Percentiles rank a stretch among this genome's conserved stretches.
phyloP scores from a whole-genome alignment of 2,797 vertebrate genomes.

The Peromyscus eremicus region DNA sequence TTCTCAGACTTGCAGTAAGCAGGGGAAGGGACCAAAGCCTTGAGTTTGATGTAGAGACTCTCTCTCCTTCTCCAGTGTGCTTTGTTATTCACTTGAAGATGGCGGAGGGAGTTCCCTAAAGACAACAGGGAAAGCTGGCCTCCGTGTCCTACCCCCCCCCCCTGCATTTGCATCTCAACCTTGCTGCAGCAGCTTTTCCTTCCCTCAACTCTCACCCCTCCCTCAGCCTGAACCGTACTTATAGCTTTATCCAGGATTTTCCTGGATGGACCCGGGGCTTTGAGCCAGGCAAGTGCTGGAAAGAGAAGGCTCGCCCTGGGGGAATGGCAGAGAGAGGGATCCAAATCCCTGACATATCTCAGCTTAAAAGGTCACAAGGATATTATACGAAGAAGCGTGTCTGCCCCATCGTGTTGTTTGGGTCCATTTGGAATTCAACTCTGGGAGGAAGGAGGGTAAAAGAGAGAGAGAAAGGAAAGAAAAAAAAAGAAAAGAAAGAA shows the following conservation, averaged over 20 bases:
- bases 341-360: not conserved
- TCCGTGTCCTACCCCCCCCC: not conserved
- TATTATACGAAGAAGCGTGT: not conserved
- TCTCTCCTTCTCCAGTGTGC: not conserved
- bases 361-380: not conserved
- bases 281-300: conserved; percentile 6
- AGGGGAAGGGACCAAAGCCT: not conserved
- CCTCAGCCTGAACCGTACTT: not conserved
- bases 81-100: not conserved
- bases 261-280: not conserved
- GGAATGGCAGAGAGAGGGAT: not conserved
- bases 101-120: not conserved
- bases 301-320: not conserved
- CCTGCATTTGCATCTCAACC: not conserved
- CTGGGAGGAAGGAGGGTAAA: not conserved
- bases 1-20: not conserved
- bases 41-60: not conserved
- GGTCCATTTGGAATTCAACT: not conserved
- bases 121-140: too few relatives aligned
- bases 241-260: not conserved
- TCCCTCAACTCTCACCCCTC: not conserved
- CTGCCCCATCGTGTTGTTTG: not conserved
- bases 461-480: not conserved
- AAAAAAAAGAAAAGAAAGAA: not conserved
- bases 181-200: not conserved